phyloP scores from a whole-genome alignment of 1,140 invertebrate species.

The Drosophila subobscura region DNA sequence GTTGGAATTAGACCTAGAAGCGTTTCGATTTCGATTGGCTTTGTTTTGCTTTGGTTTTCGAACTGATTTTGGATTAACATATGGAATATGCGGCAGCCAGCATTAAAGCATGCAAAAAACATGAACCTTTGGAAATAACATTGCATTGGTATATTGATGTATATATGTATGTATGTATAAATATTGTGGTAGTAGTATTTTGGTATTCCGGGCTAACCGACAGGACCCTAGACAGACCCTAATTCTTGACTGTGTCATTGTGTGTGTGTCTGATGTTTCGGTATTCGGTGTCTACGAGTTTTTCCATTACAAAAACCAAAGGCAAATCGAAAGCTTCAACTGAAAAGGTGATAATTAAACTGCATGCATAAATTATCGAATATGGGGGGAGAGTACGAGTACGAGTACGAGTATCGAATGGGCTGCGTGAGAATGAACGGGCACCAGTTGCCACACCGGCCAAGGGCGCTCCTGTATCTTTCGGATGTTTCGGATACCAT shows the following conservation, averaged over 20 bases:
- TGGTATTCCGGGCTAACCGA: constrained; percentile 27
- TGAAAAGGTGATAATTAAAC: constrained; percentile 52
- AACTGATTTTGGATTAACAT: constrained; percentile 14
- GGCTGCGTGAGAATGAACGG: constrained; percentile 51
- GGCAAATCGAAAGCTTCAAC: constrained; percentile 48
- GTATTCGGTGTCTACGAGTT: constrained; percentile 59
- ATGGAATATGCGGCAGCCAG: constrained; percentile 74
- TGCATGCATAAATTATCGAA: constrained; percentile 64
- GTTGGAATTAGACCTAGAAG: constrained; percentile 50
- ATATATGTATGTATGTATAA: neutral
- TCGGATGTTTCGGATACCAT: constrained; percentile 25
- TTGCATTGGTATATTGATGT: constrained; percentile 17
- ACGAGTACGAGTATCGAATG: constrained; percentile 29
- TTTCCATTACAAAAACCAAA: constrained; percentile 53
- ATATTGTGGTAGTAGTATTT: neutral
- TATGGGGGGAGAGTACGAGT: constrained; percentile 5
- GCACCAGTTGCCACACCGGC: constrained; percentile 50
- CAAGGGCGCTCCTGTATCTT: constrained; percentile 30
- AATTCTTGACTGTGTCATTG: constrained; percentile 32
- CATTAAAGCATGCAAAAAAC: constrained; percentile 77
- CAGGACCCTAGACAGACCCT: constrained; percentile 24
- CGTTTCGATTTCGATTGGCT: constrained; percentile 24
- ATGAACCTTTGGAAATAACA: constrained; percentile 31
- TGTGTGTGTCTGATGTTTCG: constrained; percentile 39
- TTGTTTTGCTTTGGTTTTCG: constrained; percentile 22